Percentiles rank a stretch among this genome's conserved stretches.
Evolutionary conservation across 2,888 invertebrate genomes (phyloP).

Genomic region (Carcina quercana): DNA sequence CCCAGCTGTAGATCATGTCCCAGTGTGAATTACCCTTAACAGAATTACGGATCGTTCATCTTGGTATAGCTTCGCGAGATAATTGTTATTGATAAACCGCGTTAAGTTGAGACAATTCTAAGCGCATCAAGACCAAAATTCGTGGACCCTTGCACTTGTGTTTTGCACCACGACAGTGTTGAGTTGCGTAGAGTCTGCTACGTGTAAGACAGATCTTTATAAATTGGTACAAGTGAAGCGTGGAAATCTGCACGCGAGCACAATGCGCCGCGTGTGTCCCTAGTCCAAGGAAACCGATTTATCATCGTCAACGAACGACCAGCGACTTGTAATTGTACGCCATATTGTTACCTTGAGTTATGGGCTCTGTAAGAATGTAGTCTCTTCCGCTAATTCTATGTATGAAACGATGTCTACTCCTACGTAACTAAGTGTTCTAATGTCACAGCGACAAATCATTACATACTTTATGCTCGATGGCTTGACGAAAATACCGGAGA

Average conservation of each 20-base stretch:
- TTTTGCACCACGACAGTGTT: not conserved
- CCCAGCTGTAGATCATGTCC: constrained; percentile 19
- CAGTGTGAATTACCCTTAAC: constrained; percentile 22
- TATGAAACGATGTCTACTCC: constrained; percentile 16
- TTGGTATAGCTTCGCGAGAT: constrained; percentile 30
- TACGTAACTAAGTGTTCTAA: constrained; percentile 1
- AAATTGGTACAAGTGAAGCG: constrained; percentile 21
- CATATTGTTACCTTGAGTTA: constrained; percentile 68
- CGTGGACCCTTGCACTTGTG: constrained; percentile 2
- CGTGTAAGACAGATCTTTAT: constrained; percentile 19
- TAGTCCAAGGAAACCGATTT: constrained; percentile 59
- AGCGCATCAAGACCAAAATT: constrained; percentile 2
- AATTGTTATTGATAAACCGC: constrained; percentile 29
- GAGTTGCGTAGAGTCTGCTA: constrained; percentile 15
- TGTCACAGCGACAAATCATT: constrained; percentile 3
- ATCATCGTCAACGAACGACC: constrained; percentile 62
- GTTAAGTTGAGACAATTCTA: constrained; percentile 19
- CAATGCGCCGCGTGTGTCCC: constrained; percentile 43
- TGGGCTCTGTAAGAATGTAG: constrained; percentile 41
- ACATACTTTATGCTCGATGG: not conserved
- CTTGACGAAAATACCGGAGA: not conserved
- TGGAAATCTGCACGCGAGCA: constrained; percentile 25
- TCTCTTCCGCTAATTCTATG: constrained; percentile 54
- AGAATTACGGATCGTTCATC: constrained; percentile 34
- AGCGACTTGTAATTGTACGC: constrained; percentile 65